Conservation (phyloP, 1,140 invertebrate species). For the Leucophenga varia region DNA sequence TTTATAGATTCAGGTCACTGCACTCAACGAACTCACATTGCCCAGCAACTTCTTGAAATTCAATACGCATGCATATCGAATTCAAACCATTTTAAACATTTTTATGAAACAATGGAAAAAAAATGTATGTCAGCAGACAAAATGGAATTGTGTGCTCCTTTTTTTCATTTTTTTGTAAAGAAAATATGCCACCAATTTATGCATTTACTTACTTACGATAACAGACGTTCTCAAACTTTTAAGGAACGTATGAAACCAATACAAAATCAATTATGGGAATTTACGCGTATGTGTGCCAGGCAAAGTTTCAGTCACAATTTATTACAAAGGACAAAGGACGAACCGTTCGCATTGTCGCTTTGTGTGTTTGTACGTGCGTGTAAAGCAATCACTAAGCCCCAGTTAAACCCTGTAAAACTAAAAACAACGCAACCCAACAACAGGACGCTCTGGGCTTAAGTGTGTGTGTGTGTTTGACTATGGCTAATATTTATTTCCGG, state of each 20-base stretch:
- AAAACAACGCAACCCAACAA: slow-evolving; percentile 29
- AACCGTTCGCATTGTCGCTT: background rate
- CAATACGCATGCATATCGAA: no score
- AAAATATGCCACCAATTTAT: no score
- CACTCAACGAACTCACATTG: no score
- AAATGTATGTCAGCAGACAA: no score
- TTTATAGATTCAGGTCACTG: no score
- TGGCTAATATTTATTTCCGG: slow-evolving; percentile 55
- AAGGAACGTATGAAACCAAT: slow-evolving; percentile 32
- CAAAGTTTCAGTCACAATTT: slow-evolving; percentile 5
- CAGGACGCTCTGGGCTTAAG: slow-evolving; percentile 35
- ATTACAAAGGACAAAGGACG: slow-evolving; percentile 10
- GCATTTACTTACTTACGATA: no score
- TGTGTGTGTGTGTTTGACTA: slow-evolving; percentile 54
- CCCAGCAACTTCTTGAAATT: no score
- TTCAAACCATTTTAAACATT: no score
- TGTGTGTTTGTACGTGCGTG: slow-evolving; percentile 27
- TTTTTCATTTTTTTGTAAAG: no score
- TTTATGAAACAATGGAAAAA: no score
- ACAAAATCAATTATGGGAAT: slow-evolving; percentile 56
- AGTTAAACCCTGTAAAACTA: slow-evolving; percentile 42
- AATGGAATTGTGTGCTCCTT: no score
- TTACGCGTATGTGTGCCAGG: slow-evolving; percentile 21
- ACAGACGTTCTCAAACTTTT: no score
- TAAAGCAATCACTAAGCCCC: slow-evolving; percentile 49